A percentile compares a stretch with the other conserved stretches of the same genome.
Conservation (phyloP, 2,113 vertebrate genomes). For the Aplodontia rufa region DNA sequence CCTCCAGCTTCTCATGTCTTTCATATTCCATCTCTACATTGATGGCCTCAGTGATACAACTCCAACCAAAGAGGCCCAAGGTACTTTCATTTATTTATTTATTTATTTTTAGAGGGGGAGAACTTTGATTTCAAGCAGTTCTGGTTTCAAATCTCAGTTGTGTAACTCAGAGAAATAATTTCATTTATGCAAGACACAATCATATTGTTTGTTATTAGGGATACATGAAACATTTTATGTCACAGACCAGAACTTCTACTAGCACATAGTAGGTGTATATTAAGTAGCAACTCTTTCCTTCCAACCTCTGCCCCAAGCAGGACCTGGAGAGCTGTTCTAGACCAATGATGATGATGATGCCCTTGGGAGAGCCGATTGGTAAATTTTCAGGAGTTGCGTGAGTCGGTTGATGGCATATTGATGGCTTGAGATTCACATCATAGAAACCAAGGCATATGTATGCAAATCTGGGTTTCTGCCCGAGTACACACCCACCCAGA, state of each 20-base stretch:
- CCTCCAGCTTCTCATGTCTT: not conserved
- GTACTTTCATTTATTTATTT: no score
- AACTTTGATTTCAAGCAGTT: not conserved
- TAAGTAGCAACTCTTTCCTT: not conserved
- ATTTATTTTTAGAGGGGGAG: not conserved
- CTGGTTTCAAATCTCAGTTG: not conserved
- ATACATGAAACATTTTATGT: not conserved
- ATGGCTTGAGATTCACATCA: not conserved
- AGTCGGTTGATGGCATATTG: not conserved
- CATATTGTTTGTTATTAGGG: not conserved
- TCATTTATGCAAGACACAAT: not conserved
- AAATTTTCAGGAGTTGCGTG: constrained; percentile 16
- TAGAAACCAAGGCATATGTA: not conserved
- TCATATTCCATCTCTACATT: not conserved
- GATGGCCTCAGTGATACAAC: not conserved
- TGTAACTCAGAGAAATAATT: not conserved
- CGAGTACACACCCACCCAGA: not conserved
- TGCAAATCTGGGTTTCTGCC: not conserved
- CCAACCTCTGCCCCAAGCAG: not conserved
- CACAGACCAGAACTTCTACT: not conserved
- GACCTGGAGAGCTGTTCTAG: not conserved
- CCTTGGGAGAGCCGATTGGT: not conserved
- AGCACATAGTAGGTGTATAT: not conserved
- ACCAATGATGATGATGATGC: not conserved
- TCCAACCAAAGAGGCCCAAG: not conserved